Base-by-base conservation (phyloP, 30 jellyfish, hydroid and myxozoan species). In the Hydractinia symbiolongicarpus region DNA sequence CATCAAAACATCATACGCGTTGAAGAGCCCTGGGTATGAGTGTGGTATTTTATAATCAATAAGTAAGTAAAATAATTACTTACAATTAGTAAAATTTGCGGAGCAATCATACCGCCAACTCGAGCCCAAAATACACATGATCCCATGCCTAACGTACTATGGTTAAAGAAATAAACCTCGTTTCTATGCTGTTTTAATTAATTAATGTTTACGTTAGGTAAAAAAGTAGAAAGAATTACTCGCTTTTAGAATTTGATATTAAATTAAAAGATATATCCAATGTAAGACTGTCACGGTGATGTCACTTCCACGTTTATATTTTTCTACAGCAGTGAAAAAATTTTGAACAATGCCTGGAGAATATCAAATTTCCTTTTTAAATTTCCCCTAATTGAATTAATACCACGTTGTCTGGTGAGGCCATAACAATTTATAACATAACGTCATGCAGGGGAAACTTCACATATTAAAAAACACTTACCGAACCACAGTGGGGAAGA, bases 71-170 rank as follows among this genome's bases (percentile, higher is more conserved):
- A 16, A 15, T 55, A 75, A 50, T 7, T 9, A 89, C 95, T 76
- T 58, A 89, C 97, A 69, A 89, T 55, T 19, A 89, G 95, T 55
- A 89, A 89, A 9, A 89, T 81, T 70, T 89, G 97, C 1, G 97
- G 97, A 20, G 97, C 95, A 4, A 89, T 50, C 97, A 89, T 89
- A 9, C 97, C 97, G 16, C 97, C 97, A 57, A 80, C 97, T 73
- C 97, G 78, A 50, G 97, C 92, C 95, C 95, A 89, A 77, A 89
- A 89, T 4, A 92, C 89, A 54, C 97, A 89, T 6, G 95, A 89
- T 50, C 97, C 97, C 93, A 89, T 82, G 5, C 95, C 97, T 13
- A 81, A 91, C 53, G 83, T 89, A 55, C 97, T 89, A 55, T 19
- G 73, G 61, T 50, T 20, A 50, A 75, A 60, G 16, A 14, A 60